Evolutionary conservation across 2,888 invertebrate species (phyloP).

Genomic region (Phaonia tiefii): DNA sequence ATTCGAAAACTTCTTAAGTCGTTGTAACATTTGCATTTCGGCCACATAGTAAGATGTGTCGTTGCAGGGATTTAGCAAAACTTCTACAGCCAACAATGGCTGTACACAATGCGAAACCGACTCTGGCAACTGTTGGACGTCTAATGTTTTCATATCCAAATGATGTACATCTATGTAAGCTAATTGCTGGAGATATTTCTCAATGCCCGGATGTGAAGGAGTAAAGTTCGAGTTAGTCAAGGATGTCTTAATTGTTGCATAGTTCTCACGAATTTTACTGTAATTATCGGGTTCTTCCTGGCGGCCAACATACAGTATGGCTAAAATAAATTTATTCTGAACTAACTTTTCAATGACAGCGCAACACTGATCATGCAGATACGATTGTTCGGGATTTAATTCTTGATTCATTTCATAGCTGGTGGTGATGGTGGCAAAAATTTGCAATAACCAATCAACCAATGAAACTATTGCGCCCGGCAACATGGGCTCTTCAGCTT

Average conservation of each 20-base stretch:
- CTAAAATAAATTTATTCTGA: constrained; percentile 88
- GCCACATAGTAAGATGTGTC: constrained; percentile 90
- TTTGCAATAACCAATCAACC: constrained; percentile 90
- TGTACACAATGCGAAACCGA: constrained; percentile 88
- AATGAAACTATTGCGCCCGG: constrained; percentile 91
- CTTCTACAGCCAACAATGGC: constrained; percentile 91
- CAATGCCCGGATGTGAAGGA: constrained; percentile 72
- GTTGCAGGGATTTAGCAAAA: constrained; percentile 91
- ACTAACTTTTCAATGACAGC: constrained; percentile 85
- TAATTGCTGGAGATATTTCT: constrained; percentile 76
- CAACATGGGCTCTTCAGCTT: constrained; percentile 93
- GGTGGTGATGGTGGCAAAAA: constrained; percentile 81
- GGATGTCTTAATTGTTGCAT: constrained; percentile 80
- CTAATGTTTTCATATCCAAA: constrained; percentile 80
- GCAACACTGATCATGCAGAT: constrained; percentile 87
- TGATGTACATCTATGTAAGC: constrained; percentile 78
- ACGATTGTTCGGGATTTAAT: constrained; percentile 79
- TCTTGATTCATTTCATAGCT: constrained; percentile 75
- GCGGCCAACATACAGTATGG: constrained; percentile 91
- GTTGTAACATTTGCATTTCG: constrained; percentile 91
- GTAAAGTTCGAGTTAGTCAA: constrained; percentile 76
- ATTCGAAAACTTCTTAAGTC: constrained; percentile 90
- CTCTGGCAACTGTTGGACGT: constrained; percentile 82
- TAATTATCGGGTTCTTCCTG: constrained; percentile 89
- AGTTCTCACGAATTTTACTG: constrained; percentile 86